phyloP scores from a whole-genome alignment of 1,140 invertebrate genomes.

The Hylyphantes graminicola region DNA sequence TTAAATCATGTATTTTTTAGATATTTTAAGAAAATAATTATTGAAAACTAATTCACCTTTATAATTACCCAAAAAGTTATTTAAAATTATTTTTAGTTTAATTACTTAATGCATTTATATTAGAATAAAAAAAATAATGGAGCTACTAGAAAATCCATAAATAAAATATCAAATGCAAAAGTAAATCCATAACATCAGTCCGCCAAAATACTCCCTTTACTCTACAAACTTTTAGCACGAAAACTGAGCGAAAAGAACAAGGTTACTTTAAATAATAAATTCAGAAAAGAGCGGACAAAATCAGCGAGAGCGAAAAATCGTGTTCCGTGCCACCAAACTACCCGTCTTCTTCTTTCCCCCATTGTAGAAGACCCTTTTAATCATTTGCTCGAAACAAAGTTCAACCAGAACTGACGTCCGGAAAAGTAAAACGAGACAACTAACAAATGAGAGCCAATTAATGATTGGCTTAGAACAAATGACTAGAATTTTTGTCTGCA shows the following conservation, averaged over 20 bases:
- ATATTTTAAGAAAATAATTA: too few species aligned
- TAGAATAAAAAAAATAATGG: too few species aligned
- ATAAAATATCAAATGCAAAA: too few species aligned
- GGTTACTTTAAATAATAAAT: constrained; percentile 3
- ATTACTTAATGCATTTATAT: too few species aligned
- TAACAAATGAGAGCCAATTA: constrained; percentile 59
- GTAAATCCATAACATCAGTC: too few species aligned
- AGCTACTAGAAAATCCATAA: too few species aligned
- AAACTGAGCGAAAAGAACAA: constrained; percentile 1
- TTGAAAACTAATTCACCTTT: too few species aligned
- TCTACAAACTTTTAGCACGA: too few species aligned
- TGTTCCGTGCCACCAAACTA: not conserved
- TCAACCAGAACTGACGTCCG: constrained; percentile 33
- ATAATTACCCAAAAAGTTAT: too few species aligned
- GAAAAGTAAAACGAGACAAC: constrained; percentile 46
- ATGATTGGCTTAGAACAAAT: constrained; percentile 60
- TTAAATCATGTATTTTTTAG: too few species aligned
- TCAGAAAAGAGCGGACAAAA: not conserved
- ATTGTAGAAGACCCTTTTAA: constrained; percentile 39
- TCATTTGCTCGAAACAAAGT: constrained; percentile 48
- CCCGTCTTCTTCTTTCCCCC: constrained; percentile 9
- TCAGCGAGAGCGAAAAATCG: not conserved
- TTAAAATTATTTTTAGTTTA: too few species aligned
- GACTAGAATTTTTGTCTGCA: constrained; percentile 53
- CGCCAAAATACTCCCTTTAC: too few species aligned